Percentiles rank a stretch among this genome's conserved stretches.
Conservation (phyloP, 2,888 invertebrate species). For the Thecophora atra region DNA sequence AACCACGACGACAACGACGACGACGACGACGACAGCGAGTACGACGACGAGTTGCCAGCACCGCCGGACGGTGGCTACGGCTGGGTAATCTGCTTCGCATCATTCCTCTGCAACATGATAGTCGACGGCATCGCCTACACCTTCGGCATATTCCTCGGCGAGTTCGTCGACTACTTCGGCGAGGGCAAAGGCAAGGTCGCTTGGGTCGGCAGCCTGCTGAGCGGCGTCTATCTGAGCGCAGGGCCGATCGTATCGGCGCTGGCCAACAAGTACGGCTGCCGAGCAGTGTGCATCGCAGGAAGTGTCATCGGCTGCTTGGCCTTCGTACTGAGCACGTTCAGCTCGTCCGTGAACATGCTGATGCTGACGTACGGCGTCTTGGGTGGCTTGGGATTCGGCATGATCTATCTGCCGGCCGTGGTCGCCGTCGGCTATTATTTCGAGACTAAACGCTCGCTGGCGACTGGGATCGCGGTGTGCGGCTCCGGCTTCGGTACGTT, state of each 20-base stretch:
- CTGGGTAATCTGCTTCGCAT: slow-evolving; percentile 94
- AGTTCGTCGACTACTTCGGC: slow-evolving; percentile 82
- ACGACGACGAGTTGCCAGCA: slow-evolving; percentile 82
- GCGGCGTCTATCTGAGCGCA: slow-evolving; percentile 94
- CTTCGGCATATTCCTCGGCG: slow-evolving; percentile 90
- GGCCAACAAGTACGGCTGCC: slow-evolving; percentile 95
- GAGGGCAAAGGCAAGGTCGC: slow-evolving; percentile 89
- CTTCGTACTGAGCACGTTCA: slow-evolving; percentile 88
- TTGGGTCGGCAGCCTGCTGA: slow-evolving; percentile 93
- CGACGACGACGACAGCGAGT: slow-evolving; percentile 73
- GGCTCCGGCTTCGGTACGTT: slow-evolving; percentile 97
- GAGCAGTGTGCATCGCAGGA: slow-evolving; percentile 92
- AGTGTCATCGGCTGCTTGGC: slow-evolving; percentile 85
- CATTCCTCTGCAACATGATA: slow-evolving; percentile 97
- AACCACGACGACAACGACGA: slow-evolving; percentile 63
- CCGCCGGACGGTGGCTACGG: slow-evolving; percentile 92
- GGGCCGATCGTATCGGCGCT: slow-evolving; percentile 96
- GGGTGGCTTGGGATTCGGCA: slow-evolving; percentile 93
- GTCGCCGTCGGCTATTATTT: slow-evolving; percentile 98
- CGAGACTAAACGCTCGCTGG: slow-evolving; percentile 92
- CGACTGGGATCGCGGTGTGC: slow-evolving; percentile 94
- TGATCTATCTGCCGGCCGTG: slow-evolving; percentile 95
- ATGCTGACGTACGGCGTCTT: slow-evolving; percentile 93
- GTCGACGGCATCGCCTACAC: slow-evolving; percentile 99
- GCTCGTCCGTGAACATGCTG: slow-evolving; percentile 85